These are phyloP conservation scores for Euborellia annulipes DNA, from an alignment of 1,140 invertebrate species.

Conservation along the genomic window DNA sequence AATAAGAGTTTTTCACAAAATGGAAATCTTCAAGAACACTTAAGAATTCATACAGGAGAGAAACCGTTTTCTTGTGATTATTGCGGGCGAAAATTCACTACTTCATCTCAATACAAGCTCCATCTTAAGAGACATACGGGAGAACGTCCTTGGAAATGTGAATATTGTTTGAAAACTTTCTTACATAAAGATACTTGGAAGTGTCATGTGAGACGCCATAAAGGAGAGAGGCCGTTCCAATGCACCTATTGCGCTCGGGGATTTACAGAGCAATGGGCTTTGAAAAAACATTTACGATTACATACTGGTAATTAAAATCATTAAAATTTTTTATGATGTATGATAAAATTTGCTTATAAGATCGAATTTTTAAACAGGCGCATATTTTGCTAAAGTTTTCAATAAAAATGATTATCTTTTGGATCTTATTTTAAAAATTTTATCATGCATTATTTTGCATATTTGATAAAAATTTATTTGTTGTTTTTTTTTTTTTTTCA, in stretches of 20 bases:
- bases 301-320: slow-evolving; percentile 38
- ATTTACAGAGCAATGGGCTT: slow-evolving; percentile 48
- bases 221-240: slow-evolving; percentile 41
- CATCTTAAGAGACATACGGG: slow-evolving; percentile 42
- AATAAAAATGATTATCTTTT: too few relatives aligned
- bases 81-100: slow-evolving; percentile 54
- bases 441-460: too few relatives aligned
- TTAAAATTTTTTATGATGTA: too few relatives aligned
- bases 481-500: too few relatives aligned
- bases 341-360: too few relatives aligned
- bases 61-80: slow-evolving; percentile 45
- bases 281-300: slow-evolving; percentile 46
- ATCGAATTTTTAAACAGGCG: too few relatives aligned
- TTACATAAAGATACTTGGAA: slow-evolving; percentile 47
- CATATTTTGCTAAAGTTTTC: too few relatives aligned
- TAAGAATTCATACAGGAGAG: slow-evolving; percentile 42
- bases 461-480: too few relatives aligned
- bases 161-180: slow-evolving; percentile 42
- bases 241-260: slow-evolving; percentile 40
- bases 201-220: slow-evolving; percentile 43
- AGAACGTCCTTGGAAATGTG: slow-evolving; percentile 42
- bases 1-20: slow-evolving; percentile 43
- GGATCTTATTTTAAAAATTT: too few relatives aligned
- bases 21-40: slow-evolving; percentile 41
- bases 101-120: slow-evolving; percentile 38